Evolutionary conservation across 2,797 vertebrate species (phyloP), one percentile per base, ranked within the genome.

Genomic region (Tapera naevia): DNA sequence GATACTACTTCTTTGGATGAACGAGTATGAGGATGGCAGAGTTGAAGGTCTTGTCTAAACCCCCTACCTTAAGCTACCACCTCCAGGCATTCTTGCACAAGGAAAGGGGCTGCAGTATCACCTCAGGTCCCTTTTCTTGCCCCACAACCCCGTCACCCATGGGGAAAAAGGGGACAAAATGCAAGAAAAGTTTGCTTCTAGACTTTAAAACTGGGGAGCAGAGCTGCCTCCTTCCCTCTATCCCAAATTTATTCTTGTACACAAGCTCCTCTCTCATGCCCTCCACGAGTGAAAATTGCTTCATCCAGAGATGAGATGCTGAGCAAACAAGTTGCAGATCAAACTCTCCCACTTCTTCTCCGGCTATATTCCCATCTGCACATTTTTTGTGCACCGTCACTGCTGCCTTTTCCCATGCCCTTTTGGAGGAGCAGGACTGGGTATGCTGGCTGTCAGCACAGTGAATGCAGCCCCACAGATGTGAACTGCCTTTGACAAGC

Each of bases 321-420:
- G 91, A 94, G 87, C 80, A 75, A 92, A 93, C 62, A 92, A 75
- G 88, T 86, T 2, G 6, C 66, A 17, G 62, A 56, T 94, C 66
- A 88, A 86, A 84, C 24, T 90, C 93, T 94, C 88, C 87, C 85
- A 50, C 73, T 92, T 75, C 66, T 89, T 94, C 76, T 75, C 61
- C 75, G 45, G 13, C 73, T 69, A 73, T 50, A 0, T 94, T 89
- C 89, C 94, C 79, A 57, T 57, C 79, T 45, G 1, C 7, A 3
- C 66, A 16, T 79, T 94, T 93, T 92, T 70, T 91, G 70, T 72
- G 62, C 15, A 0, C 86, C 82, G 84, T 93, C 56, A 88, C 73
- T 0, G 0, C 90, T 84, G 86, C 86, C 74, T 91, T 94, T 96
- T 95, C 96, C 93, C 93, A 90, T 88, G 95, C 91, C 90, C 95